Evolutionary conservation across 2,888 invertebrate genomes (phyloP).

Genomic region (Acrocyrtus sp.): DNA sequence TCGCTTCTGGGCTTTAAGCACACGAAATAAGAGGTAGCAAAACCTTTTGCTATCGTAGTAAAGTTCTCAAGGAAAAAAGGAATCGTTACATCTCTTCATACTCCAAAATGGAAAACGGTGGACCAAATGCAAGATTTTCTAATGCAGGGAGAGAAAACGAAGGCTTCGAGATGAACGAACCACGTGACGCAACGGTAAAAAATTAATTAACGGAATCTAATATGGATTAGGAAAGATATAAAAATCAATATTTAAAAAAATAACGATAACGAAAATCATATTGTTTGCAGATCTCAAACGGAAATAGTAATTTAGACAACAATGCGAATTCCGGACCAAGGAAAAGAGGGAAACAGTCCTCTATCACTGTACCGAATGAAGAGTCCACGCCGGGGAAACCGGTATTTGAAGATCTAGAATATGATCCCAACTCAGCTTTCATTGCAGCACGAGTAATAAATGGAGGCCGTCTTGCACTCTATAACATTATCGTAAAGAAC

Average conservation of each 20-base stretch:
- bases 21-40: no score
- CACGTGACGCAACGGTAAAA: neutral
- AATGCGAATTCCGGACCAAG: neutral
- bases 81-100: no score
- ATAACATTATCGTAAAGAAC: conserved; percentile 25
- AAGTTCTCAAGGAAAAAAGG: no score
- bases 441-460: conserved; percentile 26
- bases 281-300: no score
- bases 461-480: conserved; percentile 23
- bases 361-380: conserved; percentile 21
- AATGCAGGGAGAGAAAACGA: conserved; percentile 10
- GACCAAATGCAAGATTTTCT: neutral
- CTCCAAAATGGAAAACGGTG: conserved; percentile 33
- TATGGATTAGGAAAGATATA: no score
- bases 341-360: conserved; percentile 4
- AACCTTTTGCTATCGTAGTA: no score
- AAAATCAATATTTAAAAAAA: no score
- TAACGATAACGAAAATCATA: no score
- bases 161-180: conserved; percentile 23
- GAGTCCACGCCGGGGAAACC: neutral
- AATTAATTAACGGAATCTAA: no score
- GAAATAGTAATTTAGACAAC: no score
- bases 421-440: conserved; percentile 28
- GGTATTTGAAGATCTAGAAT: conserved; percentile 20
- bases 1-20: no score